Conservation (phyloP, 1,140 invertebrate species). For the Diorhabda carinulata region DNA sequence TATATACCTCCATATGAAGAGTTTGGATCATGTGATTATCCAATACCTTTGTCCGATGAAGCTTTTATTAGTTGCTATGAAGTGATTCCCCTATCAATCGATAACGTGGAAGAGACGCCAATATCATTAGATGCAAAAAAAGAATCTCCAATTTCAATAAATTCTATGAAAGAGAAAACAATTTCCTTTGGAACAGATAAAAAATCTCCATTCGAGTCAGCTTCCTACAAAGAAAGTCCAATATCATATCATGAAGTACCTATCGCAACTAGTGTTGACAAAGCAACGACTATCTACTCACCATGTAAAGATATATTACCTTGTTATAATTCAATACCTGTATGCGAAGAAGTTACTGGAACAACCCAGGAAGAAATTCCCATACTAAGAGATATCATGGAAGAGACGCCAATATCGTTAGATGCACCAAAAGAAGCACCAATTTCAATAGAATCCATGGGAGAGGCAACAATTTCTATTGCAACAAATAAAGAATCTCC, state of each 20-base stretch:
- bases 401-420: constrained; percentile 2
- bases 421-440: not conserved
- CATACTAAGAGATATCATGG: no score
- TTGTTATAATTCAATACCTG: no score
- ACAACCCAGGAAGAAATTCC: not conserved
- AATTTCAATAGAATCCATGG: not conserved
- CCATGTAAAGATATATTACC: not conserved
- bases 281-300: not conserved
- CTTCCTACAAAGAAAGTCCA: not conserved
- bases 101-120: not conserved
- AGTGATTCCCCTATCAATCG: not conserved
- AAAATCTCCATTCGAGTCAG: not conserved
- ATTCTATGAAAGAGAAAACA: not conserved
- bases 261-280: not conserved
- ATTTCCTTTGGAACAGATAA: not conserved
- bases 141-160: not conserved
- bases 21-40: no score
- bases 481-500: not conserved
- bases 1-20: not conserved
- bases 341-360: no score
- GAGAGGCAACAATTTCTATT: not conserved
- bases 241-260: not conserved
- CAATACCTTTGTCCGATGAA: no score
- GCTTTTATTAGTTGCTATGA: no score
- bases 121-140: not conserved